Evolutionary conservation across 1,140 invertebrate genomes (phyloP).

Genomic region (Eriocheir sinensis): DNA sequence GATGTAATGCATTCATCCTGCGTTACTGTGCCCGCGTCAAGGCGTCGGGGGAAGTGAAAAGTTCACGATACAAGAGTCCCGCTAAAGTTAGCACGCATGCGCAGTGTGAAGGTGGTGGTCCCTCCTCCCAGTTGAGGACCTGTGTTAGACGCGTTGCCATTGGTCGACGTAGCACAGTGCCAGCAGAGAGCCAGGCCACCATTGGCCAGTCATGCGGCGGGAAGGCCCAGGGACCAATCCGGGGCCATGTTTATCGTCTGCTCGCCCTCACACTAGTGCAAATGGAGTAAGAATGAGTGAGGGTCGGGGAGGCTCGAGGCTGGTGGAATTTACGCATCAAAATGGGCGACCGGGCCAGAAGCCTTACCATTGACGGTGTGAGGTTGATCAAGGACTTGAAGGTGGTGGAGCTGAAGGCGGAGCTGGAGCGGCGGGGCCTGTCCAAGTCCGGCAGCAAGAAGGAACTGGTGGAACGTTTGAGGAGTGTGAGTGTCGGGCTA

Average conservation of each 20-base stretch:
- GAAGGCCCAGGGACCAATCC: conserved; percentile 69
- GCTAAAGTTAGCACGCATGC: not conserved
- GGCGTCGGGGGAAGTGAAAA: too few species aligned
- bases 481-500: conserved; percentile 76
- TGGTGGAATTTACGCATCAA: conserved; percentile 74
- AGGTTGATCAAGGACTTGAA: conserved; percentile 80
- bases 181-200: conserved; percentile 52
- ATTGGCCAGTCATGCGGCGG: conserved; percentile 68
- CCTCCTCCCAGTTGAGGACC: conserved; percentile 10
- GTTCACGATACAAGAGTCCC: not conserved
- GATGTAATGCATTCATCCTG: not conserved
- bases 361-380: conserved; percentile 74
- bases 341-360: conserved; percentile 75
- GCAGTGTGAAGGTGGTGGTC: conserved; percentile 37
- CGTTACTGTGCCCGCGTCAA: too few species aligned
- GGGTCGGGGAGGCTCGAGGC: conserved; percentile 57
- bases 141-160: conserved; percentile 43
- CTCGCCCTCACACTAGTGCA: conserved; percentile 75
- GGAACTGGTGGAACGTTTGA: conserved; percentile 83
- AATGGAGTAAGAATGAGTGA: conserved; percentile 76
- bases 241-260: conserved; percentile 76
- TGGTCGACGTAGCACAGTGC: conserved; percentile 64
- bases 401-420: conserved; percentile 84
- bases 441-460: conserved; percentile 85
- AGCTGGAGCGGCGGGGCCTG: conserved; percentile 84